These are phyloP conservation scores for Papilio protenor DNA, from an alignment of 2,888 invertebrate genomes.

Conservation along the genomic window DNA sequence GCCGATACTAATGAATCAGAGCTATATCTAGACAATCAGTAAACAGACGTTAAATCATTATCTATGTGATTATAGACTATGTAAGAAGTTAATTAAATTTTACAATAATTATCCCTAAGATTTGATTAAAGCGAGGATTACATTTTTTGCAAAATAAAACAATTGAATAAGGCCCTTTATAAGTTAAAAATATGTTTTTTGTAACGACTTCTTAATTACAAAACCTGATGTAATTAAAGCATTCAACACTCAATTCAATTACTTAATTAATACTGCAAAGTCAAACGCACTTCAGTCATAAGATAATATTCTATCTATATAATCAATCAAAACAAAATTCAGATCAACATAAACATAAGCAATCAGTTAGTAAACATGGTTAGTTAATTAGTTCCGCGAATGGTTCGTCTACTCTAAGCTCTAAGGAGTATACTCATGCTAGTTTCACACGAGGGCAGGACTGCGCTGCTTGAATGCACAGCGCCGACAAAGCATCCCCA, in stretches of 20 bases:
- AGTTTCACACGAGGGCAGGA: neutral
- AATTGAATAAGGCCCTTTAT: neutral
- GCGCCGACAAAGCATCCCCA: no score
- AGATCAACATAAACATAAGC: slow-evolving; percentile 13
- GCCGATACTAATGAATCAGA: slow-evolving; percentile 5
- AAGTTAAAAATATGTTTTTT: neutral
- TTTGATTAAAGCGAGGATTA: neutral
- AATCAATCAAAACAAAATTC: slow-evolving; percentile 47
- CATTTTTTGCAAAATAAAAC: neutral
- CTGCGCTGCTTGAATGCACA: neutral
- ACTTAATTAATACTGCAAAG: neutral
- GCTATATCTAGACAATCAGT: slow-evolving; percentile 7
- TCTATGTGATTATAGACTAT: slow-evolving; percentile 9
- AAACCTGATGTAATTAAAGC: neutral
- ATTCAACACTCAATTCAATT: neutral
- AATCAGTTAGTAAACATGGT: slow-evolving; percentile 38
- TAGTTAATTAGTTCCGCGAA: slow-evolving; percentile 61
- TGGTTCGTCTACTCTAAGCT: slow-evolving; percentile 48
- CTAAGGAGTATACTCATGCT: neutral
- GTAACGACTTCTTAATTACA: neutral
- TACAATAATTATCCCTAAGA: slow-evolving; percentile 1
- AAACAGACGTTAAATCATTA: slow-evolving; percentile 25
- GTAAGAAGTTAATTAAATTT: slow-evolving; percentile 17
- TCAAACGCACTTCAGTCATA: neutral
- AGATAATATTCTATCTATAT: neutral